Base-by-base conservation (phyloP, 2,113 vertebrate genomes). In the Gobius niger region DNA sequence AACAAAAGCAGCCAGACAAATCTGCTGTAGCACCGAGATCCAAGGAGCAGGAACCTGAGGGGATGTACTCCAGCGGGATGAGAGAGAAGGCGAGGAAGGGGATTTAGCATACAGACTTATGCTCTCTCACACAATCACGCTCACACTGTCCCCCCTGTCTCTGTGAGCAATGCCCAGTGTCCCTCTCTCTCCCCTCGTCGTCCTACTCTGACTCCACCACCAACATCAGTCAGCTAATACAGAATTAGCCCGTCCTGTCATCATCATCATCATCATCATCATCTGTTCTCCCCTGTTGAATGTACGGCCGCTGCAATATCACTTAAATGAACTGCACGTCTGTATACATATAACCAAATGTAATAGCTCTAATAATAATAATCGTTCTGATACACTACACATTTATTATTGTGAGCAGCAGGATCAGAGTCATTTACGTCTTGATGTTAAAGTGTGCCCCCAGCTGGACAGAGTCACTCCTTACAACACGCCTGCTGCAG, bases 1-100 rank as follows among this genome's bases (percentile, higher is more conserved):
- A 83, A 82, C 85, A 87, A 78, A 80, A 79, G 81, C 77, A 62
- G 78, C 24, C 9, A 87, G 87, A 86, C 66, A 9, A 68, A 56
- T 69, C 62, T 57, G 49, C 63, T 51, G 52, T 16, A 53, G 67
- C 61, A 57, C 56, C 41, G 7, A 68, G 77, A 63, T 66, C 52
- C 16, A 47, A 59, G 9, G 49, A 64, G 70, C 47, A 11, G n/a
- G 40, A 65, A 70, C 7, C 13, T 63, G 61, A 16, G 40, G 52
- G 47, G 52, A 68, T 16, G 3, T 53, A 61, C 67, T 56, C 13
- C 12, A 18, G 62, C n/a, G 49, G 57, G 9, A 70, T n/a, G 7
- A 6, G 40, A 53, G 2, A 73, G 40, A 75, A 47, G 54, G 61
- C 62, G 50, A 42, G 4, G 34, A 51, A 68, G 67, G 71, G 24